These are phyloP conservation scores for Leptopilina myrica DNA, from an alignment of 2,888 invertebrate species.

Conservation along the genomic window DNA sequence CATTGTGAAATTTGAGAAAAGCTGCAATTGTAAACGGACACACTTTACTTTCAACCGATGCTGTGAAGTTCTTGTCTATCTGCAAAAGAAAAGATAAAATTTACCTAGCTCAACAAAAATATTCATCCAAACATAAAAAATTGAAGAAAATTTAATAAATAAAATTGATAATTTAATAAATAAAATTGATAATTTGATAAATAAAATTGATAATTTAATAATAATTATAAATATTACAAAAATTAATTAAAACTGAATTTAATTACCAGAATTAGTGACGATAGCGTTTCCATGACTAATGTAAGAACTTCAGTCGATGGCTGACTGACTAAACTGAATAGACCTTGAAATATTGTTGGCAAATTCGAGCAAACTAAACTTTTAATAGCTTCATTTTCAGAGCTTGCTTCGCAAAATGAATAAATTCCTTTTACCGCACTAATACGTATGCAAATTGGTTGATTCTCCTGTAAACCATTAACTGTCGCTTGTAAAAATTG, in stretches of 20 bases:
- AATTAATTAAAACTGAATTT: neutral
- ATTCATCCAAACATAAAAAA: too few species aligned
- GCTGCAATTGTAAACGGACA: slow-evolving; percentile 83
- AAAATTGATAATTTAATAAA: too few species aligned
- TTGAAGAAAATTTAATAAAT: too few species aligned
- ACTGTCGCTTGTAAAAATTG: slow-evolving; percentile 79
- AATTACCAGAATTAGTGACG: slow-evolving; percentile 68
- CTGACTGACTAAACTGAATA: slow-evolving; percentile 69
- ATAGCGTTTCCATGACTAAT: slow-evolving; percentile 71
- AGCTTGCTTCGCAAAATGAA: slow-evolving; percentile 76
- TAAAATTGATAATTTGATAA: too few species aligned
- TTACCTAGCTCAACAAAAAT: neutral
- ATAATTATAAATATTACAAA: too few species aligned
- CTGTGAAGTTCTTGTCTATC: slow-evolving; percentile 82
- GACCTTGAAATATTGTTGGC: slow-evolving; percentile 70
- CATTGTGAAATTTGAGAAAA: slow-evolving; percentile 82
- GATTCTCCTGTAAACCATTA: slow-evolving; percentile 78
- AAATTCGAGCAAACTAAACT: slow-evolving; percentile 69
- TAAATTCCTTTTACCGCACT: slow-evolving; percentile 78
- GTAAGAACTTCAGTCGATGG: slow-evolving; percentile 68
- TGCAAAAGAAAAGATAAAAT: slow-evolving; percentile 64
- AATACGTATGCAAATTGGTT: slow-evolving; percentile 78
- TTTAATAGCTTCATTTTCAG: slow-evolving; percentile 58
- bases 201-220: too few species aligned
- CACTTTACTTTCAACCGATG: slow-evolving; percentile 80